Conservation (phyloP, 1,140 invertebrate genomes). For the Drosophila lacteicornis region DNA sequence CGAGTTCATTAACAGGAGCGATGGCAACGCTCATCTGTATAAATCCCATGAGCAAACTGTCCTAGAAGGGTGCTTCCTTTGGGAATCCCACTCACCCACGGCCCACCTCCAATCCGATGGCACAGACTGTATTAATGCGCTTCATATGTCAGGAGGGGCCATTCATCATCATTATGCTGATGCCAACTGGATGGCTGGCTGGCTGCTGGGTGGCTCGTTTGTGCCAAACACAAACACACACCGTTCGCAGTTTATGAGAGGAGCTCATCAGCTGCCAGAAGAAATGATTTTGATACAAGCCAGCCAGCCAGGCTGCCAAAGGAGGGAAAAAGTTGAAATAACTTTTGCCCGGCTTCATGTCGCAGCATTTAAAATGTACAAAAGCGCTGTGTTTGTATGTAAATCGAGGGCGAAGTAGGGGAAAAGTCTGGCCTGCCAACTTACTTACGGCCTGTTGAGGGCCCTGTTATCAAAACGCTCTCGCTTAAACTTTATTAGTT, state of each 20-base stretch:
- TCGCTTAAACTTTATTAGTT: constrained; percentile 71
- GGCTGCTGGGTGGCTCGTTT: constrained; percentile 45
- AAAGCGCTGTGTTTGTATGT: constrained; percentile 40
- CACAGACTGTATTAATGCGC: constrained; percentile 57
- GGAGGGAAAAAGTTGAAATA: constrained; percentile 57
- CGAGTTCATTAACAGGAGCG: constrained; percentile 21
- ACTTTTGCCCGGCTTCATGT: constrained; percentile 53
- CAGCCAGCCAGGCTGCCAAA: not conserved
- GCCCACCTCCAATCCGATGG: constrained; percentile 29
- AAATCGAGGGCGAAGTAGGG: constrained; percentile 21
- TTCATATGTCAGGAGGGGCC: constrained; percentile 52
- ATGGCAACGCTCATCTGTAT: constrained; percentile 13
- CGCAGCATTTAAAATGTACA: constrained; percentile 64
- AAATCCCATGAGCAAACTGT: constrained; percentile 29
- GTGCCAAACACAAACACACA: constrained; percentile 10
- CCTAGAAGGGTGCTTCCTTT: constrained; percentile 9
- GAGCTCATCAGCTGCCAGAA: constrained; percentile 52
- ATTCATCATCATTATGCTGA: constrained; percentile 65
- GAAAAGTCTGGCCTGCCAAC: constrained; percentile 25
- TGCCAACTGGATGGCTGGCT: constrained; percentile 53
- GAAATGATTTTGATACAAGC: constrained; percentile 43
- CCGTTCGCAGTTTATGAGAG: constrained; percentile 43
- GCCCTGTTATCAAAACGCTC: constrained; percentile 54
- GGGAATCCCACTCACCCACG: not conserved
- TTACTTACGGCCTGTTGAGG: constrained; percentile 31